Evolutionary conservation across 2,797 vertebrate species (phyloP).

Genomic region (Enteromius viviparus): DNA sequence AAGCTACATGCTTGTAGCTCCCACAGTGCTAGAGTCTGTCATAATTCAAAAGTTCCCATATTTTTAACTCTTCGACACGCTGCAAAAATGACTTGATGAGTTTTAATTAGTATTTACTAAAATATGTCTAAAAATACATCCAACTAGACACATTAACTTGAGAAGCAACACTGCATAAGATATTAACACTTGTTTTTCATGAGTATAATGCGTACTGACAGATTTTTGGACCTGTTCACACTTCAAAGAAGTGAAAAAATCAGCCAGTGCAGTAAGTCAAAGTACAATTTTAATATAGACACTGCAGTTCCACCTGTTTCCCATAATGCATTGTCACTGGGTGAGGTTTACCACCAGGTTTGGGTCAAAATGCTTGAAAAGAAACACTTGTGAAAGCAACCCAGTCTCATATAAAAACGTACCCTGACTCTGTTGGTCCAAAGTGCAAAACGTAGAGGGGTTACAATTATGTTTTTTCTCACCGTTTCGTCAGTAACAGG

Average conservation of each 20-base stretch:
- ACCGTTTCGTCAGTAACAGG: too few relatives aligned
- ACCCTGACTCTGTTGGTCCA: too few relatives aligned
- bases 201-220: neutral
- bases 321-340: neutral
- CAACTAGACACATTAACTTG: neutral
- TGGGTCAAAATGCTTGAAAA: neutral
- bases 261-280: neutral
- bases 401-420: too few relatives aligned
- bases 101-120: neutral
- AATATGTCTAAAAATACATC: neutral
- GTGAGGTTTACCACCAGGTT: neutral
- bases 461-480: too few relatives aligned
- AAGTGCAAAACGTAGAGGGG: too few relatives aligned
- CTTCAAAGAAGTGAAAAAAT: neutral
- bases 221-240: neutral
- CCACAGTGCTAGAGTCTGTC: neutral
- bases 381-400: too few relatives aligned
- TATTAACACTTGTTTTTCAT: neutral
- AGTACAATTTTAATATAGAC: neutral
- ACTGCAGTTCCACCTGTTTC: neutral
- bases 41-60: neutral
- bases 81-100: neutral
- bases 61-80: neutral
- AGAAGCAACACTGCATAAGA: neutral
- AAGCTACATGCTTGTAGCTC: slow-evolving; percentile 33